Conservation (phyloP, 2,113 vertebrate genomes). For the Campylorhamphus procurvoides region DNA sequence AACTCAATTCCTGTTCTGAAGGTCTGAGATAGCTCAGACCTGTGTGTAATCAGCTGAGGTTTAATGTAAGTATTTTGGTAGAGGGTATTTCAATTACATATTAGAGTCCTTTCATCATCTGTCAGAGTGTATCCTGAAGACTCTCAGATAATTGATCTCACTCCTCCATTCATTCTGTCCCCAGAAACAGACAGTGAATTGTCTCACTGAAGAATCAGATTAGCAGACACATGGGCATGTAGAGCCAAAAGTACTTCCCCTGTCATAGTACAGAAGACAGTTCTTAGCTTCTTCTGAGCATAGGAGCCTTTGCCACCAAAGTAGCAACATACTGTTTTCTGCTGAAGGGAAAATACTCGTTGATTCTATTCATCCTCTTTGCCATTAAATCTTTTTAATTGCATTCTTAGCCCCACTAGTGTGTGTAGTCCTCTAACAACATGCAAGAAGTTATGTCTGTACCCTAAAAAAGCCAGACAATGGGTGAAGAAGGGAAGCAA, state of each 20-base stretch:
- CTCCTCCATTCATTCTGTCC: background rate
- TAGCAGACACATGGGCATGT: background rate
- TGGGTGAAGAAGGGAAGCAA: conserved; percentile 30
- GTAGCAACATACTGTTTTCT: background rate
- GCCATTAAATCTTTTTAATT: conserved; percentile 28
- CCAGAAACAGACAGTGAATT: conserved; percentile 50
- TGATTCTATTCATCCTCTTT: background rate
- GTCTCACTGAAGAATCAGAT: conserved; percentile 18
- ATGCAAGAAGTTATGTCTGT: conserved; percentile 1
- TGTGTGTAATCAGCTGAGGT: conserved; percentile 73
- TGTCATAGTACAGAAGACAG: background rate
- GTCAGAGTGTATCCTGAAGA: conserved; percentile 57
- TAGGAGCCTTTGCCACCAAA: background rate
- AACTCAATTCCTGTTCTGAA: conserved; percentile 55
- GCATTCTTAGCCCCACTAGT: background rate
- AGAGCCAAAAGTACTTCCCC: background rate
- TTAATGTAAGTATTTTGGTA: conserved; percentile 75
- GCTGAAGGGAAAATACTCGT: background rate
- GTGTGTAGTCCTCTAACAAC: background rate
- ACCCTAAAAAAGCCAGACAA: conserved; percentile 19
- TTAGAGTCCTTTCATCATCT: conserved; percentile 75
- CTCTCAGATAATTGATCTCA: conserved; percentile 33
- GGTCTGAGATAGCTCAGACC: conserved; percentile 63
- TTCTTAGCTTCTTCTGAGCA: background rate
- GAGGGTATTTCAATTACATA: conserved; percentile 68